Conservation (phyloP, 2,113 vertebrate species). For the Sisor rabdophorus region DNA sequence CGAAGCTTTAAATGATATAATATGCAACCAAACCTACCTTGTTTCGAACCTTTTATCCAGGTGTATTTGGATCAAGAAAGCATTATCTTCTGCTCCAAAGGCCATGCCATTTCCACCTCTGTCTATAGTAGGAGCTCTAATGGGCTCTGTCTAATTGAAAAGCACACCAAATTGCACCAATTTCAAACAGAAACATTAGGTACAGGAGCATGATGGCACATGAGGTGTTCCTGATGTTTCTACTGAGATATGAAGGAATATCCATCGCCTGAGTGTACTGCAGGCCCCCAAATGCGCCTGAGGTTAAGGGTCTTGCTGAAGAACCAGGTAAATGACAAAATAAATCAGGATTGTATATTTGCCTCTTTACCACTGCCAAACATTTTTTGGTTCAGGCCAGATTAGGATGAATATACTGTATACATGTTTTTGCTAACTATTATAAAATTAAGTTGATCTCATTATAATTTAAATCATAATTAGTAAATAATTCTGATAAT, state of each 20-base stretch:
- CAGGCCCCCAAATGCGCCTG: too few relatives aligned
- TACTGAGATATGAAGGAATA: not conserved
- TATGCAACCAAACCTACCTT: slow-evolving; percentile 65
- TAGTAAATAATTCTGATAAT: too few relatives aligned
- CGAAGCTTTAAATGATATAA: not conserved
- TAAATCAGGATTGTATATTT: too few relatives aligned
- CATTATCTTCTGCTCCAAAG: slow-evolving; percentile 48
- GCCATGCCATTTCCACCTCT: not conserved
- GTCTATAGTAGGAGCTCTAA: not conserved
- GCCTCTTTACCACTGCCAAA: not conserved
- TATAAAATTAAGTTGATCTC: too few relatives aligned
- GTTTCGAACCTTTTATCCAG: slow-evolving; percentile 77
- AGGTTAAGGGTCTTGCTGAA: not conserved
- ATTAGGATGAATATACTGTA: not conserved
- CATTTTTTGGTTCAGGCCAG: too few relatives aligned
- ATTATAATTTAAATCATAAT: too few relatives aligned
- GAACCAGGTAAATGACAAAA: not conserved
- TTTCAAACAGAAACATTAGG: not conserved
- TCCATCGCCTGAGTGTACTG: not conserved
- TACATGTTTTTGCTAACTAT: too few relatives aligned
- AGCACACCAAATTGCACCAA: not conserved
- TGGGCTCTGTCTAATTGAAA: slow-evolving; percentile 34
- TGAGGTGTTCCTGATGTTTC: not conserved
- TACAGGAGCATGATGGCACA: not conserved
- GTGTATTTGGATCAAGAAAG: slow-evolving; percentile 75